Evolutionary conservation across 2,797 vertebrate species (phyloP).

Genomic region (Parotocinclus haroldoi): DNA sequence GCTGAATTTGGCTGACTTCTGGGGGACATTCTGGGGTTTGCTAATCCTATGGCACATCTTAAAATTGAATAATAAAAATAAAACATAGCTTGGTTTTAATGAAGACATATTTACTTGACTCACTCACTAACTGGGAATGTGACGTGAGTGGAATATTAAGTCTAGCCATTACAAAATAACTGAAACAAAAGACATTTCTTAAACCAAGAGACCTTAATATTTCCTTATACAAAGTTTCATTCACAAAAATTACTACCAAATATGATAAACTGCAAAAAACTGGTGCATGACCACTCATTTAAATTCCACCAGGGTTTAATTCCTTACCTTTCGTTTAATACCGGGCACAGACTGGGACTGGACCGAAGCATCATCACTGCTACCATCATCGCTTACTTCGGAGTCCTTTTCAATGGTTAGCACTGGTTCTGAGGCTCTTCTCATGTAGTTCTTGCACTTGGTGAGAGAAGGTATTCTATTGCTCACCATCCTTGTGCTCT

Average conservation of each 20-base stretch:
- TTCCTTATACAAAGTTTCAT: background rate
- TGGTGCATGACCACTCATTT: too few species aligned
- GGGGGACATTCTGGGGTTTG: conserved; percentile 41
- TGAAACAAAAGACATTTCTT: background rate
- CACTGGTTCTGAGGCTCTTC: conserved; percentile 31
- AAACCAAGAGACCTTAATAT: conserved; percentile 3
- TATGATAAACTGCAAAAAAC: too few species aligned
- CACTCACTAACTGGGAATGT: background rate
- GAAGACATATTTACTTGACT: conserved; percentile 13
- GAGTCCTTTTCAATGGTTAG: conserved; percentile 33
- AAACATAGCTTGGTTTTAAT: conserved; percentile 14
- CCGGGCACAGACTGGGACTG: conserved; percentile 38
- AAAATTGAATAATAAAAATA: conserved; percentile 27
- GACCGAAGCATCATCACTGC: conserved; percentile 35
- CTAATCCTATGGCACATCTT: conserved; percentile 39
- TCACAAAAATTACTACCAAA: too few species aligned
- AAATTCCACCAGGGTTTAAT: background rate
- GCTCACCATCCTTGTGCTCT: conserved; percentile 11
- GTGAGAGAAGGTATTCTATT: conserved; percentile 38
- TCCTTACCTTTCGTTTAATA: conserved; percentile 46
- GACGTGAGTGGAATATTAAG: conserved; percentile 2
- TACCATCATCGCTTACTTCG: conserved; percentile 43
- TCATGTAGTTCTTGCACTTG: conserved; percentile 44
- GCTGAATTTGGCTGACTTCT: conserved; percentile 19
- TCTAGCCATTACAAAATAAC: background rate